These are phyloP conservation scores for Austrolebias charrua DNA, from an alignment of 2,797 vertebrate species.

Conservation along the genomic window DNA sequence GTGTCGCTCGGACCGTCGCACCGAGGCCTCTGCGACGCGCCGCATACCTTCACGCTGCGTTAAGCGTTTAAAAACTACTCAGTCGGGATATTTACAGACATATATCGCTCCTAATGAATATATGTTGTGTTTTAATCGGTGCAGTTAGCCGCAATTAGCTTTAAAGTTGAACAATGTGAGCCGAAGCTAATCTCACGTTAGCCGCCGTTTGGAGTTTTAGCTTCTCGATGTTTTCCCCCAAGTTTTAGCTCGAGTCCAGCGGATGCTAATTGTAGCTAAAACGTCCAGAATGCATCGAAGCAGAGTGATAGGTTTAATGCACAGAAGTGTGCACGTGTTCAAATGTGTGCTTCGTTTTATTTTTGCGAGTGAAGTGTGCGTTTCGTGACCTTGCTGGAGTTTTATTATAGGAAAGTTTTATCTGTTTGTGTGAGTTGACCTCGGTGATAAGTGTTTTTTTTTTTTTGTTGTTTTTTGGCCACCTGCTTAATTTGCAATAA, in stretches of 20 bases:
- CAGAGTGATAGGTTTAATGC: neutral
- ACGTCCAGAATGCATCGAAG: neutral
- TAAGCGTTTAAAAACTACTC: constrained; percentile 5
- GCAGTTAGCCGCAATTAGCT: neutral
- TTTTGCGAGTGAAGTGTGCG: neutral
- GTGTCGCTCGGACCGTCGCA: constrained; percentile 69
- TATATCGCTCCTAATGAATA: neutral
- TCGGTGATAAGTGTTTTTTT: neutral
- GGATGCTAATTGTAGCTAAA: no score
- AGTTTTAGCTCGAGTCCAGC: neutral
- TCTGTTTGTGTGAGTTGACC: neutral
- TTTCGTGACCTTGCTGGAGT: constrained; percentile 23
- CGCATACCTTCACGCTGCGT: constrained; percentile 38
- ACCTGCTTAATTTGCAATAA: neutral
- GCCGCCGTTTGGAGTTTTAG: constrained; percentile 15
- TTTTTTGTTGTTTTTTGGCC: neutral
- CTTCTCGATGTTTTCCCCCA: neutral
- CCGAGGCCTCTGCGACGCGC: constrained; percentile 60
- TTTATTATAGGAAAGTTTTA: constrained; percentile 21
- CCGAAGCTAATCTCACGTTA: constrained; percentile 22
- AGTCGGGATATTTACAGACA: constrained; percentile 9
- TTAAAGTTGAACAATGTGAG: neutral
- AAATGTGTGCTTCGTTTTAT: neutral
- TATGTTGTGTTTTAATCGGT: neutral
- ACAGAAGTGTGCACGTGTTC: neutral